Evolutionary conservation across 2,888 invertebrate genomes (phyloP), one percentile per base, ranked within the genome.

Genomic region (Sphaerophoria rueppellii): DNA sequence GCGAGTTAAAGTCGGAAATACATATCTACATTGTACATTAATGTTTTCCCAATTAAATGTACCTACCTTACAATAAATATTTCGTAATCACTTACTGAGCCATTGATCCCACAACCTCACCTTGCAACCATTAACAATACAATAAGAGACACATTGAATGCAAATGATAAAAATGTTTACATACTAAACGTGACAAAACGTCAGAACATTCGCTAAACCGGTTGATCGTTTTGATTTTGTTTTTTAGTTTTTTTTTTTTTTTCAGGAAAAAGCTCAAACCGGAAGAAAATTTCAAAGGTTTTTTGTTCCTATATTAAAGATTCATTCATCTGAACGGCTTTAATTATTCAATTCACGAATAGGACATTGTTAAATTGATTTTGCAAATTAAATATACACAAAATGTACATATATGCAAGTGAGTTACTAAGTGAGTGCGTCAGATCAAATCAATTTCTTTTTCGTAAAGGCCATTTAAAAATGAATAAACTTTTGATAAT

Each of bases 271-370:
- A 34, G 37, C 6, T 7, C 43, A 57, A 65, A 35, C 74, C 79
- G 80, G 80, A 80, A 80, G 70, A 70, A 70, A 74, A 52, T 58
- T 14, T 24, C 35, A 50, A 80, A 80, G 80, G 70, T 58, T 70
- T 69, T 43, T 40, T 32, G 24, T 67, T 11, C 12, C 3, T 4
- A 9, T 11, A 7, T 43, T 11, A 2, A 9, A 43, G 12, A 43
- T 11, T 24, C 16, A 16, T 67, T 12, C 16, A 52, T 35, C 50
- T 4, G 16, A 37, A 1, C 16, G 24, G 24, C 0, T 65, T 43
- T 32, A 52, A 52, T 65, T 35, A 65, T 65, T 52, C 65, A 52
- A 52, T 40, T 35, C 16, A 52, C 52, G 16, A 35, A 48, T 46
- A 46, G 11, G 14, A 32, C 52, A 7, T 12, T 3, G 12, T 11